Base-by-base conservation (phyloP, 2,113 vertebrate species). In the Dolichallabes microphthalmus region DNA sequence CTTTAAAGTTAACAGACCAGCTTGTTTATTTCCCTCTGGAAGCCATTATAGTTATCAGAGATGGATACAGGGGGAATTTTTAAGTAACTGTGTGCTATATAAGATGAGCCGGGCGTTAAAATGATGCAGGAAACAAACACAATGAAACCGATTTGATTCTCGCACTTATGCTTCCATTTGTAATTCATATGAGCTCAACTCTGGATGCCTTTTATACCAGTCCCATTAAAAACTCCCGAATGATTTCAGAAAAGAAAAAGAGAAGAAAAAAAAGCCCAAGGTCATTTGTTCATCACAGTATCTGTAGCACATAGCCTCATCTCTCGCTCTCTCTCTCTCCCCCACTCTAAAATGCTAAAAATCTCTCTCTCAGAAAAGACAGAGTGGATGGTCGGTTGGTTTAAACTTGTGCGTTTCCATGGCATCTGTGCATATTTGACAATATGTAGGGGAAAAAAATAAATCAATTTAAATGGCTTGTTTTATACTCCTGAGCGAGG, bases 401-500 rank as follows among this genome's bases (percentile, higher is more conserved):
- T 78, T 78, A 60, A 78, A 3, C n/a, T 20, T 20, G 22, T 60
- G 60, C 1, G 30, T 79, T 60, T 32, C 55, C 55, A 60, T 60
- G 55, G 76, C 55, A 79, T 82, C 84, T 82, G 53, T 53, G 52
- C 79, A 57, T 64, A n/a, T n/a, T n/a, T 75, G 74, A 80, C 83
- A 78, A 45, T 84, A 82, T 81, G 81, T 60, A 86, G 78, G 39
- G 39, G 45, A 45, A 45, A 45, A 45, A 45, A 45, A 45, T 85
- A 83, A 83, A 82, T 81, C 68, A 32, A 50, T 25, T 60, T 12
- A 80, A 50, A 86, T 80, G 27, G 75, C 75, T 66, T 85, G 83
- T 88, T 79, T 83, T 74, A 60, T 55, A 74, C 87, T 82, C 52
- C 53, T 10, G 32, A 86, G 86, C 68, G 74, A 88, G 81, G 76